Base-by-base conservation (phyloP, 1,140 invertebrate genomes). In the Brachionus sp. region DNA sequence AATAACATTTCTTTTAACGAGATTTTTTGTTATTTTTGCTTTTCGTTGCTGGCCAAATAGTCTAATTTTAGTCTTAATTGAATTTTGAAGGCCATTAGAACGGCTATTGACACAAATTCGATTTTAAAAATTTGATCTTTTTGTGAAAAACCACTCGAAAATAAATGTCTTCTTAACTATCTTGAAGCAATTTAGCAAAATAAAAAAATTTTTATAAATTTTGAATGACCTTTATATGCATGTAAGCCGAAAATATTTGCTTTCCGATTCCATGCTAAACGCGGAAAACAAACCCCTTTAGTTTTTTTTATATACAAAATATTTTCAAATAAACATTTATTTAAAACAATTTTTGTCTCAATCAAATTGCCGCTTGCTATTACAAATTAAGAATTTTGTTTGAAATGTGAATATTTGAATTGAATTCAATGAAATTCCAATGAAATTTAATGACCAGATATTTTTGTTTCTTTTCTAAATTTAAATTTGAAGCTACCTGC, bases 51-150 rank as follows among this genome's bases (percentile, higher is more conserved):
- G 35, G 35, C 13, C 66, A 70, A 70, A 70, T 70, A 70, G 35
- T 70, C 66, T 10, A 70, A 39, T 70, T 70, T 39, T 70, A 12
- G 16, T 39, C 35, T 39, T 70, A 70, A 70, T 70, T 70, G 66
- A 70, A 70, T 70, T 70, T 70, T 70, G 66, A 70, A 70, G 33
- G 66, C 66, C n/a, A 70, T 70, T 70, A 70, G 66, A 70, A 70
- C 66, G 35, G 35, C 66, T 39, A 70, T 70, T 70, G 66, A 70
- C 66, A 70, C 66, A 70, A 66, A 66, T 64, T 64, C 57, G 57
- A 64, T 64, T 35, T 68, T 33, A 68, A 68, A 68, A 68, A 68
- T 70, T 37, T 70, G 66, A 70, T 70, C 35, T 70, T 37, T 70
- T 70, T 12, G 16, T 70, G 64, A 66, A 66, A 66, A 39, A 70